Percentiles rank a stretch among this genome's conserved stretches.
These are phyloP conservation scores for Hololepta plana DNA, from an alignment of 2,888 invertebrate genomes.

Conservation along the genomic window DNA sequence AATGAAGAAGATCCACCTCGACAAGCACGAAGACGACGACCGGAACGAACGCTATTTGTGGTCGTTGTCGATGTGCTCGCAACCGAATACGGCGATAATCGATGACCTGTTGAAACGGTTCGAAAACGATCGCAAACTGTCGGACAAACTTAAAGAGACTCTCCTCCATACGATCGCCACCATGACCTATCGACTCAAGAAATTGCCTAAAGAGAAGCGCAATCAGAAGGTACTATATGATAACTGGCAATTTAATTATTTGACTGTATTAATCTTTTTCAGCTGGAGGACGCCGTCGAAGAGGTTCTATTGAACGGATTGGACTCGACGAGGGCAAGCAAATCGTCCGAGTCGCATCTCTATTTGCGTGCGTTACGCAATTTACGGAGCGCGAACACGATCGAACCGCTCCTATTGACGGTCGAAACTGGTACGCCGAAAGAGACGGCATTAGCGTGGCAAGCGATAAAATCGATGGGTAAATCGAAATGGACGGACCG, in stretches of 20 bases:
- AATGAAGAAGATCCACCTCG: constrained; percentile 40
- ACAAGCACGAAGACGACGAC: constrained; percentile 29
- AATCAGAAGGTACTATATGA: too few species aligned
- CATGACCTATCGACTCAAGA: constrained; percentile 32
- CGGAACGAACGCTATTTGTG: constrained; percentile 53
- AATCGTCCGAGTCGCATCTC: constrained; percentile 37
- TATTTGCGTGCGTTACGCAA: constrained; percentile 54
- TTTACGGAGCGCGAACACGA: constrained; percentile 37
- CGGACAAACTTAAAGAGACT: constrained; percentile 45
- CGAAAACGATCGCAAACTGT: constrained; percentile 29
- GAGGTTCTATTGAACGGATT: constrained; percentile 22
- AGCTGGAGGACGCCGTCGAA: constrained; percentile 24
- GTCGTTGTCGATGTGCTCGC: constrained; percentile 47
- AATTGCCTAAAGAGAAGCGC: constrained; percentile 12
- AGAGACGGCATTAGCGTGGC: constrained; percentile 46
- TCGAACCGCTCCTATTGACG: constrained; percentile 38
- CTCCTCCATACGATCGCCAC: constrained; percentile 45
- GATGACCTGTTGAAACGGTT: constrained; percentile 29
- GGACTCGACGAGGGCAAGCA: constrained; percentile 26
- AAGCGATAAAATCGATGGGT: constrained; percentile 41
- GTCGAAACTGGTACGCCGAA: constrained; percentile 32
- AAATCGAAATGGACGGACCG: constrained; percentile 20
- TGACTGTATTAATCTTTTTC: constrained; percentile 11
- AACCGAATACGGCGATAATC: constrained; percentile 39
- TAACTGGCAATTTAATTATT: too few species aligned